Evolutionary conservation across 2,888 invertebrate genomes (phyloP).

Genomic region (Drepanosiphum platanoidis): DNA sequence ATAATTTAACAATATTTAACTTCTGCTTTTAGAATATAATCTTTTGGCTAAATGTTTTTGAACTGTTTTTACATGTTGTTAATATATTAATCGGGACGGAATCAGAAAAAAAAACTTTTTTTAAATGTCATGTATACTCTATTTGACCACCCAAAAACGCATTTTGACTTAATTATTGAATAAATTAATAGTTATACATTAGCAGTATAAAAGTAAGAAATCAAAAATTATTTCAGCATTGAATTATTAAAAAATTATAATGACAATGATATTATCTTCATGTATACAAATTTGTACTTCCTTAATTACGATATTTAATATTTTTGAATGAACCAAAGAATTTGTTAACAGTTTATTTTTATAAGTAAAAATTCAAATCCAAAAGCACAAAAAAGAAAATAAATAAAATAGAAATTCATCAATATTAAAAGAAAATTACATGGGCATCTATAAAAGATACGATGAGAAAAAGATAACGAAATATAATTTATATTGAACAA

Average conservation of each 20-base stretch:
- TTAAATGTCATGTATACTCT: not conserved
- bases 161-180: slow-evolving; percentile 22
- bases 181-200: slow-evolving; percentile 21
- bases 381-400: not conserved
- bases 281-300: slow-evolving; percentile 36
- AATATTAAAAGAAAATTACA: not conserved
- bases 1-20: not conserved
- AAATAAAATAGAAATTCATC: not conserved
- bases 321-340: slow-evolving; percentile 4
- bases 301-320: not conserved
- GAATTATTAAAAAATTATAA: not conserved
- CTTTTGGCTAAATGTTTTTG: slow-evolving; percentile 22
- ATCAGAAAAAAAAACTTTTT: slow-evolving; percentile 28
- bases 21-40: slow-evolving; percentile 34
- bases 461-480: not conserved
- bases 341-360: not conserved
- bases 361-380: not conserved
- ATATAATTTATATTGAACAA: not conserved
- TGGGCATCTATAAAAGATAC: not conserved
- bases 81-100: slow-evolving; percentile 35
- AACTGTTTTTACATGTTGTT: not conserved
- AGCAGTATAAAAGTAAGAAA: slow-evolving; percentile 35
- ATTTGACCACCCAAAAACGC: slow-evolving; percentile 1
- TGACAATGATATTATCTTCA: not conserved
- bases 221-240: slow-evolving; percentile 11